phyloP scores from a whole-genome alignment of 2,888 invertebrate species.

The Steinernema scapterisci region DNA sequence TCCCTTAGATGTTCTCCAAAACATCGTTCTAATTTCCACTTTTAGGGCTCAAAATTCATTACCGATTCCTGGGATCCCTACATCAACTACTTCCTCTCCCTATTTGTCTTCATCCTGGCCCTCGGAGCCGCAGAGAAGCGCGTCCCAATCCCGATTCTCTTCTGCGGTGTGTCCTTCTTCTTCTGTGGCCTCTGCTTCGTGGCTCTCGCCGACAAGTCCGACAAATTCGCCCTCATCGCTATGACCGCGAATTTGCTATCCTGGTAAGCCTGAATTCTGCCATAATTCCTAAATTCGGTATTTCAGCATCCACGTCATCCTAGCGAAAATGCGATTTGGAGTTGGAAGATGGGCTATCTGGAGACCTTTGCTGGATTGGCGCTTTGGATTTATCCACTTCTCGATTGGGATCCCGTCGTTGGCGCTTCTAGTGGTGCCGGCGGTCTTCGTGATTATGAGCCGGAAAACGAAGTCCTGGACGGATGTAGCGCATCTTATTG shows the following conservation, averaged over 20 bases:
- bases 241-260: conserved; percentile 52
- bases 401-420: conserved; percentile 48
- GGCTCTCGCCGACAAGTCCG: conserved; percentile 50
- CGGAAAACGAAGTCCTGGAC: conserved; percentile 35
- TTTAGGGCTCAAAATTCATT: conserved; percentile 35
- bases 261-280: conserved; percentile 43
- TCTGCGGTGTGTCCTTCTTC: conserved; percentile 53
- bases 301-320: conserved; percentile 49
- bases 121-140: conserved; percentile 53
- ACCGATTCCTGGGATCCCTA: conserved; percentile 55
- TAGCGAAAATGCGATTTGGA: conserved; percentile 45
- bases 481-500: conserved; percentile 42
- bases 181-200: conserved; percentile 52
- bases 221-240: conserved; percentile 52
- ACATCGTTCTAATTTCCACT: background rate
- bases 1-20: no score
- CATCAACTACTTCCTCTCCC: conserved; percentile 51
- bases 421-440: conserved; percentile 49
- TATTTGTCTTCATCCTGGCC: conserved; percentile 52
- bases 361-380: conserved; percentile 47
- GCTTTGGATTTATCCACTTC: conserved; percentile 47
- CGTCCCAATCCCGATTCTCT: conserved; percentile 54
- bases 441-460: conserved; percentile 50
- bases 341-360: conserved; percentile 52
- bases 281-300: background rate